These are phyloP conservation scores for Pangasianodon gigas DNA, from an alignment of 2,113 vertebrate species.

Conservation along the genomic window DNA sequence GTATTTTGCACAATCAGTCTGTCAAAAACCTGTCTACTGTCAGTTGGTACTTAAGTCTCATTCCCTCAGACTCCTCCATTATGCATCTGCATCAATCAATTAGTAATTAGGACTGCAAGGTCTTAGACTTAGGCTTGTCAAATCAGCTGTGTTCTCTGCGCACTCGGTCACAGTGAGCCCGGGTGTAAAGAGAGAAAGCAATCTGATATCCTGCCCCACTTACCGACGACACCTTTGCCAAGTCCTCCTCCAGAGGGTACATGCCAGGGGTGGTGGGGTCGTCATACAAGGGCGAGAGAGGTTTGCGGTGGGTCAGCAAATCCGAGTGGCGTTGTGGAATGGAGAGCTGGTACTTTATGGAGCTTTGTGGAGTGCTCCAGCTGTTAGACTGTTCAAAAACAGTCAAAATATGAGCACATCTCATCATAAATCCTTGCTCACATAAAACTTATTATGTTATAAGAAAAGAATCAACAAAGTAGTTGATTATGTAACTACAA, in stretches of 20 bases:
- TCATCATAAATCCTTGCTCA: not conserved
- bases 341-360: slow-evolving; percentile 62
- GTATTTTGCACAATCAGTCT: not conserved
- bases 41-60: not conserved
- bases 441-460: not conserved
- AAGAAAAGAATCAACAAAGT: not conserved
- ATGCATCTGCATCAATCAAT: slow-evolving; percentile 52
- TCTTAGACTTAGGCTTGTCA: slow-evolving; percentile 25
- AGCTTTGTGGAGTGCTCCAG: slow-evolving; percentile 72
- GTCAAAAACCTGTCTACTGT: slow-evolving; percentile 4
- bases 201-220: slow-evolving; percentile 69
- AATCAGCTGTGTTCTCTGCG: slow-evolving; percentile 31
- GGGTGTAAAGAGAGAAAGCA: slow-evolving; percentile 63
- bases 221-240: slow-evolving; percentile 63
- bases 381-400: slow-evolving; percentile 73
- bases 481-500: not conserved
- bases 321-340: slow-evolving; percentile 72
- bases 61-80: slow-evolving; percentile 43
- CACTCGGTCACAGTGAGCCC: slow-evolving; percentile 49
- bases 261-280: slow-evolving; percentile 78
- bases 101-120: slow-evolving; percentile 39
- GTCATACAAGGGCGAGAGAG: slow-evolving; percentile 77
- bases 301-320: slow-evolving; percentile 68
- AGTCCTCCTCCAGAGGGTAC: slow-evolving; percentile 61
- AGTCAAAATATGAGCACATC: slow-evolving; percentile 31